Percentiles rank a stretch among this genome's conserved stretches.
These are phyloP conservation scores for Rhinophrynus dorsalis DNA, from an alignment of 2,797 vertebrate species.

Conservation along the genomic window DNA sequence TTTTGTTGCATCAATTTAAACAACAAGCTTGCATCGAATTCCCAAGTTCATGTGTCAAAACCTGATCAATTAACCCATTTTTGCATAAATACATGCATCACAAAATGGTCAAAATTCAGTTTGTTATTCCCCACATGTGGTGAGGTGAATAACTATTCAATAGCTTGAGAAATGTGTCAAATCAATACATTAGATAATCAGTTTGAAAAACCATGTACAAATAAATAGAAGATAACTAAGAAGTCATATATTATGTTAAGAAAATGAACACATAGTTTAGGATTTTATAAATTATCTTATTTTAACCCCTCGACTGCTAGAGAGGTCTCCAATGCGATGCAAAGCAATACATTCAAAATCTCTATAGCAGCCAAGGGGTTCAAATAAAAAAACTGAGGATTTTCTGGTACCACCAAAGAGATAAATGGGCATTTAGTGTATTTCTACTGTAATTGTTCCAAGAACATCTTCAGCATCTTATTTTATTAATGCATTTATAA, in stretches of 20 bases:
- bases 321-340: too few relatives aligned
- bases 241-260: background rate
- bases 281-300: too few relatives aligned
- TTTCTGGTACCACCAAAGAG: background rate
- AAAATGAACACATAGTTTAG: background rate
- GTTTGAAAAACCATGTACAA: too few relatives aligned
- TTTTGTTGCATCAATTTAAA: conserved; percentile 30
- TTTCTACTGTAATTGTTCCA: background rate
- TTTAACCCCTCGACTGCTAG: too few relatives aligned
- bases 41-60: background rate
- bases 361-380: too few relatives aligned
- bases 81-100: background rate
- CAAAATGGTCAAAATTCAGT: background rate
- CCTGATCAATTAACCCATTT: conserved; percentile 28
- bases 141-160: background rate
- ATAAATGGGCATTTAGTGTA: background rate
- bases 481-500: background rate
- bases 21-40: conserved; percentile 19
- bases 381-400: background rate
- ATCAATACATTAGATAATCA: background rate
- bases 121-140: background rate
- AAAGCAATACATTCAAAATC: too few relatives aligned
- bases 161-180: background rate
- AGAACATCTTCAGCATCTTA: too few relatives aligned
- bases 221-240: too few relatives aligned